phyloP scores from a whole-genome alignment of 1,140 invertebrate genomes.

The Drosophila gunungcola region DNA sequence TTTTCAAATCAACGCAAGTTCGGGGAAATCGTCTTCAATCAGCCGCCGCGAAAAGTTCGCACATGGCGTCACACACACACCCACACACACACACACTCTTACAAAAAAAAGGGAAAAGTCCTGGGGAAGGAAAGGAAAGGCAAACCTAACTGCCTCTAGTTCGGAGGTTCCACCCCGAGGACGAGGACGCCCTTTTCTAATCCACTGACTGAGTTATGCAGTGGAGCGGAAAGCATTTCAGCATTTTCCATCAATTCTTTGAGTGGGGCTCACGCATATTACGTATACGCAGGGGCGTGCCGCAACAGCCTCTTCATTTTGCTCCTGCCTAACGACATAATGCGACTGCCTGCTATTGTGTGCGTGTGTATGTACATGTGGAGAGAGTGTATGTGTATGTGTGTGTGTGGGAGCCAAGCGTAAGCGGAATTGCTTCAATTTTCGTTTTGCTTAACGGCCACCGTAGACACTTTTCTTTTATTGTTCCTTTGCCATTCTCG shows the following conservation, averaged over 20 bases:
- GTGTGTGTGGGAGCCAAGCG: slow-evolving; percentile 37
- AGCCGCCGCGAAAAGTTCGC: slow-evolving; percentile 77
- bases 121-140: neutral
- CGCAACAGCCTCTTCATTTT: slow-evolving; percentile 81
- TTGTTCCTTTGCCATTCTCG: slow-evolving; percentile 61
- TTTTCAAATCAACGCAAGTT: slow-evolving; percentile 83
- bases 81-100: slow-evolving; percentile 10
- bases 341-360: slow-evolving; percentile 36
- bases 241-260: slow-evolving; percentile 81
- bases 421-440: slow-evolving; percentile 79
- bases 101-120: neutral
- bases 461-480: slow-evolving; percentile 83
- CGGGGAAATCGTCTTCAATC: slow-evolving; percentile 80
- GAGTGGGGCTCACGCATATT: slow-evolving; percentile 63
- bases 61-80: slow-evolving; percentile 48
- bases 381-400: slow-evolving; percentile 1
- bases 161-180: slow-evolving; percentile 8
- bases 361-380: slow-evolving; percentile 18
- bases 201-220: slow-evolving; percentile 82
- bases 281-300: slow-evolving; percentile 79
- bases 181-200: slow-evolving; percentile 76
- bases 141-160: slow-evolving; percentile 31
- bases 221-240: slow-evolving; percentile 83
- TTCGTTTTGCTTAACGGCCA: slow-evolving; percentile 79
- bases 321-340: slow-evolving; percentile 76